These are phyloP conservation scores for Lampropteryx suffumata DNA, from an alignment of 2,888 invertebrate genomes.

Conservation along the genomic window DNA sequence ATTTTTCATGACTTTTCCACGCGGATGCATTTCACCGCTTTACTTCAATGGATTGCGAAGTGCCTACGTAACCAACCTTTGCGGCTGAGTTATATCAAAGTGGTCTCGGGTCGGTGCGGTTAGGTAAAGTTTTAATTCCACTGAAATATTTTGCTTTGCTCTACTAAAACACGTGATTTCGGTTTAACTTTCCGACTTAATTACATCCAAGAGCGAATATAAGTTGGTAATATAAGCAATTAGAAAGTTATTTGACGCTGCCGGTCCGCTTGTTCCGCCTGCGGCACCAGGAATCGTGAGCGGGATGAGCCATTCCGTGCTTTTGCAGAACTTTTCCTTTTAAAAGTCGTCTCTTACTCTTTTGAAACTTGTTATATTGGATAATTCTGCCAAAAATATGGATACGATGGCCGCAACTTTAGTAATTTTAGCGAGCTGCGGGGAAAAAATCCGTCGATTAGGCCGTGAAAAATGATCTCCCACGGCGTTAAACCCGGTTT, in stretches of 20 bases:
- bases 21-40: constrained; percentile 64
- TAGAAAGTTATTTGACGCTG: constrained; percentile 82
- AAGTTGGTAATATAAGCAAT: constrained; percentile 83
- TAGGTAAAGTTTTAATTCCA: constrained; percentile 38
- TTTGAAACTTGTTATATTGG: constrained; percentile 80
- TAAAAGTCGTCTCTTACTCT: constrained; percentile 80
- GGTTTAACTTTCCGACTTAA: constrained; percentile 76
- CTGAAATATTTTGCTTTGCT: constrained; percentile 33
- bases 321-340: constrained; percentile 79
- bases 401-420: constrained; percentile 76
- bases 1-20: constrained; percentile 69
- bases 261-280: constrained; percentile 78
- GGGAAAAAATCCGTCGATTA: constrained; percentile 70
- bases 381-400: constrained; percentile 78
- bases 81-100: constrained; percentile 57
- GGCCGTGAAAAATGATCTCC: constrained; percentile 64
- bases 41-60: constrained; percentile 59
- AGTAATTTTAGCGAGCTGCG: constrained; percentile 63
- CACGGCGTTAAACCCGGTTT: constrained; percentile 50
- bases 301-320: constrained; percentile 82
- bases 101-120: constrained; percentile 36
- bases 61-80: constrained; percentile 54
- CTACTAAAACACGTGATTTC: constrained; percentile 61
- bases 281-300: constrained; percentile 76
- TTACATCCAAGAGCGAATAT: constrained; percentile 78